phyloP scores from a whole-genome alignment of 2,797 vertebrate species.

The Sitta carolinensis region DNA sequence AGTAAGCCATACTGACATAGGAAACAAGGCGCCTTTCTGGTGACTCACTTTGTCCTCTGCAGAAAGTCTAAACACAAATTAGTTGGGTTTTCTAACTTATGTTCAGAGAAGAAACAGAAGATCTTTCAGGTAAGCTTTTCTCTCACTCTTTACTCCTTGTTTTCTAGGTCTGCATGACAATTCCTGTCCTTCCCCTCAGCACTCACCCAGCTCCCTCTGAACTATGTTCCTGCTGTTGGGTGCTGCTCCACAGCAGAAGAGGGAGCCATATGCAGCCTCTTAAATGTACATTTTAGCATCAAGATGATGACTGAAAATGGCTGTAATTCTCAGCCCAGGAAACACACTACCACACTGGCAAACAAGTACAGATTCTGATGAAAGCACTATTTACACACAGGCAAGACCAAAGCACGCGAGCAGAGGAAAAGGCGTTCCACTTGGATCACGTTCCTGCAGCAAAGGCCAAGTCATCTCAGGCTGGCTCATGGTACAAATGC shows the following conservation, averaged over 20 bases:
- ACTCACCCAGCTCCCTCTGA: background rate
- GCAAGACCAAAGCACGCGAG: background rate
- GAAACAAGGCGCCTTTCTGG: background rate
- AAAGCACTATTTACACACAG: background rate
- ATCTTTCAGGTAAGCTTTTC: background rate
- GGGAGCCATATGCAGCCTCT: background rate
- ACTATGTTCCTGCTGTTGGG: background rate
- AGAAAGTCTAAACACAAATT: background rate
- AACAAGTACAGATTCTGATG: background rate
- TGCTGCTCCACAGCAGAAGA: background rate
- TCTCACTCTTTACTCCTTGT: background rate
- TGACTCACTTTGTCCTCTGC: background rate
- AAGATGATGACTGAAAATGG: background rate
- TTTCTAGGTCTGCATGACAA: background rate
- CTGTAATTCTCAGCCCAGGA: background rate
- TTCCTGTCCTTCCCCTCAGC: background rate
- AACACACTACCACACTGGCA: background rate
- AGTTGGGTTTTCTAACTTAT: background rate
- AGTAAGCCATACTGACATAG: background rate
- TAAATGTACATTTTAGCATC: background rate
- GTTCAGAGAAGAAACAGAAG: background rate
- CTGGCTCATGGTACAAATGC: background rate
- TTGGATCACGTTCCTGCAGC: background rate
- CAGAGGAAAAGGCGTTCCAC: background rate
- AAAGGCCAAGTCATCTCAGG: background rate